Evolutionary conservation across 2,113 vertebrate species (phyloP).

Genomic region (Takifugu flavidus): DNA sequence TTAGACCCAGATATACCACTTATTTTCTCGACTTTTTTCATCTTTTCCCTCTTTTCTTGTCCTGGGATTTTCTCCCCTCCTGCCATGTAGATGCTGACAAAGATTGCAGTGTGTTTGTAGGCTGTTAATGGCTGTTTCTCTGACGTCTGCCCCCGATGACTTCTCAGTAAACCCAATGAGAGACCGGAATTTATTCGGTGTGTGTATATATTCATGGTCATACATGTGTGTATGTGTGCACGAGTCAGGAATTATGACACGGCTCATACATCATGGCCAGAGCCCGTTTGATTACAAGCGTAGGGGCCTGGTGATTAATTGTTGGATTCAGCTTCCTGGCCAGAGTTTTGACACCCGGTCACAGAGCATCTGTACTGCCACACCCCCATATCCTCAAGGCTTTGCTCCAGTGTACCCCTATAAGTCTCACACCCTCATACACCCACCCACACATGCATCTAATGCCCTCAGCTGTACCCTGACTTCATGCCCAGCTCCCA

Average conservation of each 20-base stretch:
- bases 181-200: constrained; percentile 23
- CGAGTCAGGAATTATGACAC: constrained; percentile 80
- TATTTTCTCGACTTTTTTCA: constrained; percentile 28
- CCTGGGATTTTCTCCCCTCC: constrained; percentile 37
- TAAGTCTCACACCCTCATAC: constrained; percentile 33
- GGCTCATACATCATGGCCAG: constrained; percentile 94
- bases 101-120: constrained; percentile 56
- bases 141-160: constrained; percentile 57
- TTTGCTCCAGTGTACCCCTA: constrained; percentile 44
- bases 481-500: constrained; percentile 23
- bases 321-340: constrained; percentile 96
- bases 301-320: constrained; percentile 97
- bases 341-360: constrained; percentile 94
- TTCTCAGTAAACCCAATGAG: constrained; percentile 43
- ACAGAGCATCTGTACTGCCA: constrained; percentile 96
- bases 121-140: constrained; percentile 66
- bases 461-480: constrained; percentile 11
- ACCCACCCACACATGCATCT: constrained; percentile 20
- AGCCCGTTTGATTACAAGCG: constrained; percentile 97
- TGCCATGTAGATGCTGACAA: constrained; percentile 55
- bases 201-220: constrained; percentile 38
- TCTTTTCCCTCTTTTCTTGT: constrained; percentile 16
- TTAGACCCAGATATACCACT: constrained; percentile 50
- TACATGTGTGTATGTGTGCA: constrained; percentile 53
- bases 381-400: constrained; percentile 67